These are phyloP conservation scores for Poeciliopsis infans DNA, from an alignment of 2,797 vertebrate genomes.

Conservation along the genomic window DNA sequence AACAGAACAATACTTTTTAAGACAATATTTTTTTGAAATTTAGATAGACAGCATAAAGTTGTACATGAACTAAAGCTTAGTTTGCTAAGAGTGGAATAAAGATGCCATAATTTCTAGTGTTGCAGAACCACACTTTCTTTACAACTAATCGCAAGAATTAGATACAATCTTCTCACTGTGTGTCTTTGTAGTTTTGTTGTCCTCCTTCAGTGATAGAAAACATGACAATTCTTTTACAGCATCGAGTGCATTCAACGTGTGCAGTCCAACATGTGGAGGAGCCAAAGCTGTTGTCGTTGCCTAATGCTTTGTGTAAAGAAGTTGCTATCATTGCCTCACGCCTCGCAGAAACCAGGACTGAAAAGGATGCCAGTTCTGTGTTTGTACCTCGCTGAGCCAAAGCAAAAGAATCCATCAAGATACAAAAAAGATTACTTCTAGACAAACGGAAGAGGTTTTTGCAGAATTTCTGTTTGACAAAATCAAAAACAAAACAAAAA, in stretches of 20 bases:
- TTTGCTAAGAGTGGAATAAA: background rate
- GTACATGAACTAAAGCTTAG: background rate
- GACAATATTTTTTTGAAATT: background rate
- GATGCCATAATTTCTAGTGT: background rate
- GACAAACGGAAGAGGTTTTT: slow-evolving; percentile 43
- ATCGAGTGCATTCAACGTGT: slow-evolving; percentile 63
- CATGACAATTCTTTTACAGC: slow-evolving; percentile 41
- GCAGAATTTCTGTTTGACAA: slow-evolving; percentile 26
- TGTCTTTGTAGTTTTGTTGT: slow-evolving; percentile 22
- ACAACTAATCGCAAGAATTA: background rate
- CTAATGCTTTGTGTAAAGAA: slow-evolving; percentile 60
- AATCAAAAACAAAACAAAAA: slow-evolving; percentile 4
- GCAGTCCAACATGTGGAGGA: slow-evolving; percentile 61
- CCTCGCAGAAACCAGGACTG: slow-evolving; percentile 50
- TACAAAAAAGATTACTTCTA: slow-evolving; percentile 38
- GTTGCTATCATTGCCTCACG: slow-evolving; percentile 51
- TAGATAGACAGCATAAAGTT: background rate
- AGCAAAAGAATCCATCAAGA: slow-evolving; percentile 49
- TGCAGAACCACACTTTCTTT: background rate
- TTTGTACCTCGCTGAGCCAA: slow-evolving; percentile 61
- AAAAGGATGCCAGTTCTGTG: slow-evolving; percentile 50
- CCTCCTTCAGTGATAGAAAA: slow-evolving; percentile 42
- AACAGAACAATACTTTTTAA: background rate
- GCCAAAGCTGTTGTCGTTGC: slow-evolving; percentile 59
- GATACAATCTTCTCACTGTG: slow-evolving; percentile 35